These are phyloP conservation scores for Camponotus floridanus DNA, from an alignment of 1,140 invertebrate species.

Conservation along the genomic window DNA sequence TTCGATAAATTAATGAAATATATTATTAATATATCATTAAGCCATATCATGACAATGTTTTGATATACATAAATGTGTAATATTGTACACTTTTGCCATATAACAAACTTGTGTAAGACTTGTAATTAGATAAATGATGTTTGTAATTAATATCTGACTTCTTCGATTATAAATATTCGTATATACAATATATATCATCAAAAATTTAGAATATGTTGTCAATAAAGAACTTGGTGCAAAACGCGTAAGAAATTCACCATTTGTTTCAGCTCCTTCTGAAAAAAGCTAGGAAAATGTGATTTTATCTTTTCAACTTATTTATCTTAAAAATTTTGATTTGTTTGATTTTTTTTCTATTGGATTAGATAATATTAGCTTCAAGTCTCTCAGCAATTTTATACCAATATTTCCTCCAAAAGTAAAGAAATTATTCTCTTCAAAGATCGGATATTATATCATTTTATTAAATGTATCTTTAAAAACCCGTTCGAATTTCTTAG, in stretches of 20 bases:
- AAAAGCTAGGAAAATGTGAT: background rate
- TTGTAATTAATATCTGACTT: slow-evolving; percentile 20
- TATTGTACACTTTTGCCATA: too few relatives aligned
- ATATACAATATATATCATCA: background rate
- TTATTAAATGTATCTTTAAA: too few relatives aligned
- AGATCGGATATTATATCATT: background rate
- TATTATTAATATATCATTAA: background rate
- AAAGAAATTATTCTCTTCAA: too few relatives aligned
- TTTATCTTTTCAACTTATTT: background rate
- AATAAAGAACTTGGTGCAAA: slow-evolving; percentile 1
- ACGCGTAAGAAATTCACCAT: too few relatives aligned
- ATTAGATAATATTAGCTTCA: background rate
- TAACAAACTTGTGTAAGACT: too few relatives aligned
- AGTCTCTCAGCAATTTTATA: background rate
- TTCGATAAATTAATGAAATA: slow-evolving; percentile 25
- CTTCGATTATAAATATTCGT: background rate
- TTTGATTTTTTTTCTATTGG: background rate
- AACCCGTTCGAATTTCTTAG: background rate
- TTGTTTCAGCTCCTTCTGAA: too few relatives aligned
- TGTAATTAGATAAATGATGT: slow-evolving; percentile 45
- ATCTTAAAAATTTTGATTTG: background rate
- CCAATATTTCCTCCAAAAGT: too few relatives aligned
- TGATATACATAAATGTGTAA: slow-evolving; percentile 45
- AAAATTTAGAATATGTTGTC: background rate
- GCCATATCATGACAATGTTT: slow-evolving; percentile 28